A percentile compares a stretch with the other conserved stretches of the same genome.
phyloP scores from a whole-genome alignment of 1,140 invertebrate genomes.

The Aricia agestis region DNA sequence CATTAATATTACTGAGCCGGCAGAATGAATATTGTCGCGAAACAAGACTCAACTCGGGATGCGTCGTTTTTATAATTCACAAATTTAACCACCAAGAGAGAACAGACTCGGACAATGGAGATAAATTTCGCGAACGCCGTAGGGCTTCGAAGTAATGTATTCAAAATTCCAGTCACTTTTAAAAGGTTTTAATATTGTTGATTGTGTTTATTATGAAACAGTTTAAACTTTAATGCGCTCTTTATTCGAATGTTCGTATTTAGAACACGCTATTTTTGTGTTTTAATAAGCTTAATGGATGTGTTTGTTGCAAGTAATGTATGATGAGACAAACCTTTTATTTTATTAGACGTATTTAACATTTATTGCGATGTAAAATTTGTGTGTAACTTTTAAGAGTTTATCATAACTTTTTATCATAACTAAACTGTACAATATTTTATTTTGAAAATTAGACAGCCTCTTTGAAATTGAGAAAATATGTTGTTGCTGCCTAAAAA shows the following conservation, averaged over 20 bases:
- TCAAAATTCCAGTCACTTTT: conserved; percentile 24
- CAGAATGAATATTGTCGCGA: conserved; percentile 25
- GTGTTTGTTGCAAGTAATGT: neutral
- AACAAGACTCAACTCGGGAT: conserved; percentile 30
- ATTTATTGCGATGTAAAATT: too few species aligned
- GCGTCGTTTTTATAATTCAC: conserved; percentile 36
- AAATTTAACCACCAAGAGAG: conserved; percentile 33
- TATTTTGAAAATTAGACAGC: too few species aligned
- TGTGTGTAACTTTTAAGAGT: too few species aligned
- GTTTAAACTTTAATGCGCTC: neutral
- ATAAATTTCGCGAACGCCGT: conserved; percentile 33
- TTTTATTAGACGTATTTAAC: neutral
- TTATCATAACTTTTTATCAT: too few species aligned
- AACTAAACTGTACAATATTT: too few species aligned
- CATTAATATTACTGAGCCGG: conserved; percentile 28
- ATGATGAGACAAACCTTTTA: neutral
- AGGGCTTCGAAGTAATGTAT: conserved; percentile 22
- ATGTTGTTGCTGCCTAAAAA: too few species aligned
- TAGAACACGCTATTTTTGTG: neutral
- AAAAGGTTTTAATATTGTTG: conserved; percentile 21
- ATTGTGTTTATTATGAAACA: conserved; percentile 3
- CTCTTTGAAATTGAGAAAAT: too few species aligned
- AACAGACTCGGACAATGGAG: conserved; percentile 31
- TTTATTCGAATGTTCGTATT: neutral
- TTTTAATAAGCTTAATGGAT: conserved; percentile 7